A percentile compares a stretch with the other conserved stretches of the same genome.
phyloP scores from a whole-genome alignment of 2,888 invertebrate genomes.

The Drosophila fungiperda region DNA sequence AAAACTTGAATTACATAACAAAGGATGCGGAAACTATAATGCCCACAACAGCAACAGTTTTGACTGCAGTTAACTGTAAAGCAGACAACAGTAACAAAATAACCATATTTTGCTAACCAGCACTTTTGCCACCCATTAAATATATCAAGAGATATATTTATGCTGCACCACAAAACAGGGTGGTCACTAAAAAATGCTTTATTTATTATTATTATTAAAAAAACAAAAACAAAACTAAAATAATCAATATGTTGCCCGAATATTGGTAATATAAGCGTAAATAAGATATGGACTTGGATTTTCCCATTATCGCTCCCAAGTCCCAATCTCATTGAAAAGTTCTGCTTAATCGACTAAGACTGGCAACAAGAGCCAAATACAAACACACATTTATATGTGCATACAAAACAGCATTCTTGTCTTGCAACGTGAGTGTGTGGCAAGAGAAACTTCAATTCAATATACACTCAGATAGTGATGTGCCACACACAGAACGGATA shows the following conservation, averaged over 20 bases:
- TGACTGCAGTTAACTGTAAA: conserved; percentile 11
- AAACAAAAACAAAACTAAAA: background rate
- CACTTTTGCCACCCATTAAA: conserved; percentile 76
- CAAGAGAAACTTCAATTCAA: conserved; percentile 24
- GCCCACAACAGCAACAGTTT: conserved; percentile 17
- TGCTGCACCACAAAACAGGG: conserved; percentile 21
- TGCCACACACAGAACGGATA: background rate
- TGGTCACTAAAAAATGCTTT: conserved; percentile 11
- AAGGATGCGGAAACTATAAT: background rate
- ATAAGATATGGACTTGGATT: conserved; percentile 29
- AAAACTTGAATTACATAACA: conserved; percentile 33
- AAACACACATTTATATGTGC: conserved; percentile 40
- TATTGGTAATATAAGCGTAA: conserved; percentile 44
- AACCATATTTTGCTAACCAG: conserved; percentile 66
- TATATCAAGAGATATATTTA: conserved; percentile 72
- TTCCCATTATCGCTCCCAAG: background rate
- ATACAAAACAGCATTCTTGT: conserved; percentile 25
- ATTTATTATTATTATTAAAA: conserved; percentile 11
- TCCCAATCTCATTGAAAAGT: conserved; percentile 31
- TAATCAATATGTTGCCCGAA: conserved; percentile 4
- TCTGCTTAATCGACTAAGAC: conserved; percentile 65
- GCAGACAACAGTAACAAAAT: conserved; percentile 30
- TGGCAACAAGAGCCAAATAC: conserved; percentile 23
- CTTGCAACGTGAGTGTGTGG: background rate
- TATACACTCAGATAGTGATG: conserved; percentile 26